Conservation (phyloP, 2,888 invertebrate species). For the Crepidodera aurea region DNA sequence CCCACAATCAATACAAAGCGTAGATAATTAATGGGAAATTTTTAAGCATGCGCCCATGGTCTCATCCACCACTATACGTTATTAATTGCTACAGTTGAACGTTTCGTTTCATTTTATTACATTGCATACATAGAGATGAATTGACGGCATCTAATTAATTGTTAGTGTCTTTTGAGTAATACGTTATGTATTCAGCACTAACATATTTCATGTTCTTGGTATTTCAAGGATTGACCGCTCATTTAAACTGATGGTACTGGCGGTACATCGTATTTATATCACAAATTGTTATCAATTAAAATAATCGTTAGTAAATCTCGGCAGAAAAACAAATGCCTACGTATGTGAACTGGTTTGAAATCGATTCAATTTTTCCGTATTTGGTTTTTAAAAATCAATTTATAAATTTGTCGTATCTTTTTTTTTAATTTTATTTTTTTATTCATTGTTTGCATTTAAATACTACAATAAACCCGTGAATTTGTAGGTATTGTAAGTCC, state of each 20-base stretch:
- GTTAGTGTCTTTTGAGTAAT: slow-evolving; percentile 29
- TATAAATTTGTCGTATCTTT: too few relatives aligned
- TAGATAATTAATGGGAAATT: too few relatives aligned
- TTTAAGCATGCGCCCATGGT: slow-evolving; percentile 11
- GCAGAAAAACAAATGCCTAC: background rate
- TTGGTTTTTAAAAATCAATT: too few relatives aligned
- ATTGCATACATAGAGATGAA: slow-evolving; percentile 31
- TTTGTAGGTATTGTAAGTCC: too few relatives aligned
- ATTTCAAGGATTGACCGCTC: slow-evolving; percentile 27
- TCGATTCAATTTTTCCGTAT: too few relatives aligned
- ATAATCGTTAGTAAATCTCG: background rate
- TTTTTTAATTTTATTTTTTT: too few relatives aligned
- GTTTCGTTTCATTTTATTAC: slow-evolving; percentile 32
- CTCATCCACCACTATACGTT: slow-evolving; percentile 6
- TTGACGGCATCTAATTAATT: slow-evolving; percentile 31
- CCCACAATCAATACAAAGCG: too few relatives aligned
- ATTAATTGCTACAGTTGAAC: slow-evolving; percentile 27
- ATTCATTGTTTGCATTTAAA: too few relatives aligned
- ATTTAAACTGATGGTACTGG: slow-evolving; percentile 18
- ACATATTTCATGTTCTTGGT: slow-evolving; percentile 30
- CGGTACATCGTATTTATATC: slow-evolving; percentile 5
- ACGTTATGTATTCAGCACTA: slow-evolving; percentile 29
- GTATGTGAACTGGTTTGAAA: background rate
- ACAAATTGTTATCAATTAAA: slow-evolving; percentile 20
- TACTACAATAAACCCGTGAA: too few relatives aligned